Base-by-base conservation (phyloP, 2,113 vertebrate species). In the Oreochromis spilurus region DNA sequence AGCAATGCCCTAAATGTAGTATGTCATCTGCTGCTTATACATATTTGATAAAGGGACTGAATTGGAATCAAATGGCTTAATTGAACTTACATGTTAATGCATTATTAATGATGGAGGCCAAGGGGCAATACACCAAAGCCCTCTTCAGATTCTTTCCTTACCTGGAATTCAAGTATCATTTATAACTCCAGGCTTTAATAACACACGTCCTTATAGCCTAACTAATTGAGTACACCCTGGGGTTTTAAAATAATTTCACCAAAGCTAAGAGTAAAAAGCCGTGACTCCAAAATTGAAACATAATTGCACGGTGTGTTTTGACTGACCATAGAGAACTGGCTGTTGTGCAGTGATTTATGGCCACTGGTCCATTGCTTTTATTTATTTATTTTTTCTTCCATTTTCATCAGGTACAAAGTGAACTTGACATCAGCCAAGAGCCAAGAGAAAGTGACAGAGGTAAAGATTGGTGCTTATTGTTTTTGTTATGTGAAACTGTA, bases 341-440 rank as follows among this genome's bases (percentile, higher is more conserved):
- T 58, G 55, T 84, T 79, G 12, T 72, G n/a, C 53, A 48, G 19
- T 78, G 24, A 60, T 84, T 79, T 38, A 40, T 83, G 55, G 13
- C 80, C n/a, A 84, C 55, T 21, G 26, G 10, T 83, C 3, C 53
- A 80, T 81, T 31, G 36, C 19, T 86, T 31, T 82, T 87, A 21
- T 65, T 3, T 53, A 60, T 79, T 85, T 88, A n/a, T 87, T 86
- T 87, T 87, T 7, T 29, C 24, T 19, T 48, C 21, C 2, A 4
- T 29, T 45, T 29, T 26, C 0, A n/a, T 79, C 84, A 99, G 98
- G 82, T 99, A 98, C 95, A 96, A 96, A 91, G 84, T 95, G 83
- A 99, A 98, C 93, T 91, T 99, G 93, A 91, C 93, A 43, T 96
- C 97, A 83, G 97, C 97, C 67, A 99, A 99, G 96, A 94, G 93